Evolutionary conservation across 2,797 vertebrate species (phyloP).

Genomic region (Pristis pectinata): DNA sequence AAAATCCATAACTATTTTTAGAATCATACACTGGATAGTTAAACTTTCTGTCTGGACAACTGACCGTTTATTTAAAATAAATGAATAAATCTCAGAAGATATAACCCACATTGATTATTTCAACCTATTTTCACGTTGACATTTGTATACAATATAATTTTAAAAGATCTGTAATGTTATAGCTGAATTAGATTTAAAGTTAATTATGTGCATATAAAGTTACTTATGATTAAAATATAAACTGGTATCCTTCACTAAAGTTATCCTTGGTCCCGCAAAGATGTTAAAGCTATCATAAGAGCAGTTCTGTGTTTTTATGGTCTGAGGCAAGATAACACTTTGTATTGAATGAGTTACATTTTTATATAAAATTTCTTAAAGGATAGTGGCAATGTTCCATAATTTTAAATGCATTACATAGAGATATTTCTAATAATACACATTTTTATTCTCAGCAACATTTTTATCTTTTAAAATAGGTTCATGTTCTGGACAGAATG

Average conservation of each 20-base stretch:
- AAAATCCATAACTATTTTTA: neutral
- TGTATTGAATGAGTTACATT: neutral
- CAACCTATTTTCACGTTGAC: neutral
- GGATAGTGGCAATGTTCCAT: neutral
- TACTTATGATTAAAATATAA: neutral
- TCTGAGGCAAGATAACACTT: neutral
- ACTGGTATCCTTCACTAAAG: neutral
- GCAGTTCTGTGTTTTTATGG: neutral
- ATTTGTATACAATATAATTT: neutral
- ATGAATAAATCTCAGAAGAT: neutral
- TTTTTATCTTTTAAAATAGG: constrained; percentile 51
- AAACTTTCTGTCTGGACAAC: neutral
- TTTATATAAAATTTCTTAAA: neutral
- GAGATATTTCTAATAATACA: neutral
- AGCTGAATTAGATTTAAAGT: neutral
- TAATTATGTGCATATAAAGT: neutral
- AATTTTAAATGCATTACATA: no score
- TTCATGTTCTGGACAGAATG: constrained; percentile 98
- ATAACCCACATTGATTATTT: neutral
- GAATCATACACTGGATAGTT: neutral
- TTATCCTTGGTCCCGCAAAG: neutral
- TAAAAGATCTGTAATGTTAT: neutral
- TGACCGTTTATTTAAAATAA: neutral
- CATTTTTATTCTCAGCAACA: neutral
- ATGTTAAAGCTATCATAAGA: neutral